Conservation (phyloP, 2,797 vertebrate species). For the Holocentrus rufus region DNA sequence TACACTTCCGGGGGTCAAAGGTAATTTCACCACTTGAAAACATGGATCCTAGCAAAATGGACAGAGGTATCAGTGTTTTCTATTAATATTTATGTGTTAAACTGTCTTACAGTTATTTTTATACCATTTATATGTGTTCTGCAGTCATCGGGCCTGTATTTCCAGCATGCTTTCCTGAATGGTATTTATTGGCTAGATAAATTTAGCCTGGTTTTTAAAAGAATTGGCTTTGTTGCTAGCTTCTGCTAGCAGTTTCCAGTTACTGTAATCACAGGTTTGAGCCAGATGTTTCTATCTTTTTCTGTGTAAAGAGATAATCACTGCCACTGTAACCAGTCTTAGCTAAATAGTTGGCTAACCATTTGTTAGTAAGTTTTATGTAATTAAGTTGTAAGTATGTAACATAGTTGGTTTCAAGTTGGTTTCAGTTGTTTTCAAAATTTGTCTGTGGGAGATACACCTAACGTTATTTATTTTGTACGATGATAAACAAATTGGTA, state of each 20-base stretch:
- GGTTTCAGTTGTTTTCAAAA: too few relatives aligned
- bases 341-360: too few relatives aligned
- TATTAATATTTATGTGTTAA: neutral
- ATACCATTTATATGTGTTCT: neutral
- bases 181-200: neutral
- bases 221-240: neutral
- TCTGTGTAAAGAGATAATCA: too few relatives aligned
- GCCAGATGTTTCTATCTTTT: too few relatives aligned
- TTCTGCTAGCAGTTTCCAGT: slow-evolving; percentile 35
- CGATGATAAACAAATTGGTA: too few relatives aligned
- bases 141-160: rapidly evolving
- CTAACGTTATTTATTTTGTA: too few relatives aligned
- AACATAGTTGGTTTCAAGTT: too few relatives aligned
- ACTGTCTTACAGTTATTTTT: rapidly evolving
- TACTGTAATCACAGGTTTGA: too few relatives aligned
- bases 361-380: too few relatives aligned
- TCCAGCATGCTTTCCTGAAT: neutral
- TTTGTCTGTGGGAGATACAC: too few relatives aligned
- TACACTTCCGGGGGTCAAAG: slow-evolving; percentile 67
- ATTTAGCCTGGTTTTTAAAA: neutral
- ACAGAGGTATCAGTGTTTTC: slow-evolving; percentile 53
- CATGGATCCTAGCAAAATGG: slow-evolving; percentile 70
- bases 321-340: neutral
- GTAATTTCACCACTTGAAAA: slow-evolving; percentile 61
- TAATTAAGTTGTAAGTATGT: too few relatives aligned